Percentiles rank a stretch among this genome's conserved stretches.
phyloP scores from a whole-genome alignment of 1,140 invertebrate genomes.

The Drosophila novamexicana region DNA sequence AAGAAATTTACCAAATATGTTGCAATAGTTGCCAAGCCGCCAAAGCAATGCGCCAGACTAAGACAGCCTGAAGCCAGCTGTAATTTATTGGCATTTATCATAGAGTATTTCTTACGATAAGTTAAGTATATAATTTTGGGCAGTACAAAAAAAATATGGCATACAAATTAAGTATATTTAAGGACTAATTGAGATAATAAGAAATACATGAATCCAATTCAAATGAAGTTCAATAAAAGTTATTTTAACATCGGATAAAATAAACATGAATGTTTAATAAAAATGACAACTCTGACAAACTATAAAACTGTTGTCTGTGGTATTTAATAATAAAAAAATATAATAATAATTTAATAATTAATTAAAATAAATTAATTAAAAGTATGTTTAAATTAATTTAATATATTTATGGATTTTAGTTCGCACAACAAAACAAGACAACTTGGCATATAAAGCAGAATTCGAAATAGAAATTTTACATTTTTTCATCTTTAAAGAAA shows the following conservation, averaged over 20 bases:
- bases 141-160: background rate
- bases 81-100: constrained; percentile 62
- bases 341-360: background rate
- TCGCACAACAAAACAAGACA: too few species aligned
- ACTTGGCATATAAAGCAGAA: too few species aligned
- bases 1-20: constrained; percentile 71
- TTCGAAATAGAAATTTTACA: too few species aligned
- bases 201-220: background rate
- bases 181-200: background rate
- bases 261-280: too few species aligned
- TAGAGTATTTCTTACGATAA: background rate
- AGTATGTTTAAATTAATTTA: too few species aligned
- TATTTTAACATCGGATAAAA: background rate
- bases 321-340: background rate
- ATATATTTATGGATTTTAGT: too few species aligned
- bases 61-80: constrained; percentile 7
- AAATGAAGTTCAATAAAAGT: background rate
- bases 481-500: too few species aligned
- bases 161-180: background rate
- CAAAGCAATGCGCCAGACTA: constrained; percentile 29
- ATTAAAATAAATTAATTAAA: too few species aligned
- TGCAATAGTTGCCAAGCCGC: constrained; percentile 65
- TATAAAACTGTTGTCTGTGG: background rate
- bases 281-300: too few species aligned
- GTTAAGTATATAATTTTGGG: background rate